Percentiles rank a stretch among this genome's conserved stretches.
These are phyloP conservation scores for Monopterus albus DNA, from an alignment of 2,113 vertebrate species.

Conservation along the genomic window DNA sequence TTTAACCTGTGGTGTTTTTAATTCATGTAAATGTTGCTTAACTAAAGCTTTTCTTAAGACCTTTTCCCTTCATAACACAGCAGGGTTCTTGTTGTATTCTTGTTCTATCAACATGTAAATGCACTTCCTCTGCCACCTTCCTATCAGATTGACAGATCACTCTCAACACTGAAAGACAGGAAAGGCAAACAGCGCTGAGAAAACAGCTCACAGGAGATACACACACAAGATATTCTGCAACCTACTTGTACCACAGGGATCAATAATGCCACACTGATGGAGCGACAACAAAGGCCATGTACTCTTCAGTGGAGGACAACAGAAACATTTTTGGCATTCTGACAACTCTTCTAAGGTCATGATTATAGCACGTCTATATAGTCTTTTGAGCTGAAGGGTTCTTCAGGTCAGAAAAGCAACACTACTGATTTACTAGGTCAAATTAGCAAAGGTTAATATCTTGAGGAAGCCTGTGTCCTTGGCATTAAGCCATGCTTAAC, in stretches of 20 bases:
- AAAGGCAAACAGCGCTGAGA: constrained; percentile 73
- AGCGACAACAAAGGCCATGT: not conserved
- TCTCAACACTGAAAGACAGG: constrained; percentile 67
- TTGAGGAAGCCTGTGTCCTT: constrained; percentile 8
- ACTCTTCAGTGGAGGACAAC: not conserved
- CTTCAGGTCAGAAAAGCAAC: constrained; percentile 1
- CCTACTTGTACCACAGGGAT: constrained; percentile 37
- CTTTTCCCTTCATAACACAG: not conserved
- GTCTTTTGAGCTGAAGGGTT: constrained; percentile 8
- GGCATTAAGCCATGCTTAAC: constrained; percentile 22
- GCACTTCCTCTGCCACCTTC: constrained; percentile 74
- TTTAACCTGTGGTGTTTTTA: not conserved
- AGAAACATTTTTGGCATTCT: constrained; percentile 39
- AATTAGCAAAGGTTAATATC: constrained; percentile 17
- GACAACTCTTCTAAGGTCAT: constrained; percentile 56
- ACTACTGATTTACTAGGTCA: constrained; percentile 22
- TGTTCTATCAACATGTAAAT: constrained; percentile 60
- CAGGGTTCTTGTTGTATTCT: constrained; percentile 35
- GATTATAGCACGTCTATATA: constrained; percentile 47
- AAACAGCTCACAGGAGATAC: constrained; percentile 67
- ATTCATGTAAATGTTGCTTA: not conserved
- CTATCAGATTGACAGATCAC: constrained; percentile 74
- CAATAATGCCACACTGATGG: constrained; percentile 48
- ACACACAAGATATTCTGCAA: constrained; percentile 50
- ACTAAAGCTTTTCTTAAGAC: not conserved